A percentile compares a stretch with the other conserved stretches of the same genome.
These are phyloP conservation scores for Eudyptes chrysolophus DNA, from an alignment of 2,113 vertebrate genomes.

Conservation along the genomic window DNA sequence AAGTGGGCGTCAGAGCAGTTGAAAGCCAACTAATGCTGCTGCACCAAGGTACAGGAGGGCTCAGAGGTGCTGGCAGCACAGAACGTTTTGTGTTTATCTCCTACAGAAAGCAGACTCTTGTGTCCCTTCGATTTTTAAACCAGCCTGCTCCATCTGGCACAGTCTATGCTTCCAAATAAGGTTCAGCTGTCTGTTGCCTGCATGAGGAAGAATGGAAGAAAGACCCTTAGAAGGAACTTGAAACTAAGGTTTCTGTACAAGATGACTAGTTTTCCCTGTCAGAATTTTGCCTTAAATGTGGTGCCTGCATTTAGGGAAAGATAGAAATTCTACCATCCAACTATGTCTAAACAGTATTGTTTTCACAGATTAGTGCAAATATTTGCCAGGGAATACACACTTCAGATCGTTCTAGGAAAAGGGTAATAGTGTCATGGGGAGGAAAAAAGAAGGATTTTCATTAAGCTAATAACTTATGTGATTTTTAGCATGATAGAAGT, in stretches of 20 bases:
- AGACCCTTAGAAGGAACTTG: neutral
- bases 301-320: neutral
- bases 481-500: neutral
- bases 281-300: neutral
- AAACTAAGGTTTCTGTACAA: neutral
- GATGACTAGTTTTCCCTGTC: neutral
- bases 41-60: neutral
- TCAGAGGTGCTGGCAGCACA: neutral
- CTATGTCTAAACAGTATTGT: neutral
- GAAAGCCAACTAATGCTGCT: neutral
- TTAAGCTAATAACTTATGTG: neutral
- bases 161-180: neutral
- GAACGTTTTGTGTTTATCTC: neutral
- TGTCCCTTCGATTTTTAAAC: conserved; percentile 28
- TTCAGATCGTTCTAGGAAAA: neutral
- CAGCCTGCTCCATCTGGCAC: conserved; percentile 16
- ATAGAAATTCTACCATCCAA: neutral
- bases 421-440: neutral
- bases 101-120: neutral
- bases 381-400: neutral
- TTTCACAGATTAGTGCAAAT: neutral
- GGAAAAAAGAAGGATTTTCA: neutral
- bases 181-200: neutral
- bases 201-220: neutral
- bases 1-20: neutral